phyloP scores from a whole-genome alignment of 2,888 invertebrate genomes.

The Xestia c-nigrum region DNA sequence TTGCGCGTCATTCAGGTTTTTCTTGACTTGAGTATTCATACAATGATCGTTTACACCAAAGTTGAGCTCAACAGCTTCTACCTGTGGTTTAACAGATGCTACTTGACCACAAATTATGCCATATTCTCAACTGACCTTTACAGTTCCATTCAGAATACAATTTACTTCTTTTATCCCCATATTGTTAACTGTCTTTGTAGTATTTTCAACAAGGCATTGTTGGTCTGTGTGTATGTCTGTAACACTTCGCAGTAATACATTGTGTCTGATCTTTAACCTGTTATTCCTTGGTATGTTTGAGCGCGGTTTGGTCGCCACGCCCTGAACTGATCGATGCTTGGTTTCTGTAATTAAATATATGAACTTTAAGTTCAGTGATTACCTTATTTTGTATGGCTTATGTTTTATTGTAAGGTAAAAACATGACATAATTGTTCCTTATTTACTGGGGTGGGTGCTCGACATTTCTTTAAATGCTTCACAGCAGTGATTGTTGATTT shows the following conservation, averaged over 20 bases:
- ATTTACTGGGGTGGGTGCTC: not conserved
- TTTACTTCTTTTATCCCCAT: constrained; percentile 31
- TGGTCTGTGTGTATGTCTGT: constrained; percentile 17
- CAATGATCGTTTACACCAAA: not conserved
- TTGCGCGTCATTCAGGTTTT: constrained; percentile 38
- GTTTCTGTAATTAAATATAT: constrained; percentile 64
- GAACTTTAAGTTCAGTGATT: constrained; percentile 57
- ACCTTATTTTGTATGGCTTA: constrained; percentile 20
- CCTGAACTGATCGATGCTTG: constrained; percentile 76
- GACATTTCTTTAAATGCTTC: not conserved
- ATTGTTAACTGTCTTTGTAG: constrained; percentile 25
- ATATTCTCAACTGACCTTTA: constrained; percentile 25
- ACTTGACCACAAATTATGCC: constrained; percentile 45
- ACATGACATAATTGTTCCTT: not conserved
- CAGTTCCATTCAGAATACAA: constrained; percentile 20
- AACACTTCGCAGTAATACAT: constrained; percentile 48
- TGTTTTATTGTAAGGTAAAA: not conserved
- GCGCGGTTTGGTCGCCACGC: constrained; percentile 67
- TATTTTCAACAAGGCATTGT: constrained; percentile 46
- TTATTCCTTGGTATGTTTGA: constrained; percentile 65
- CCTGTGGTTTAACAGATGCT: constrained; percentile 39
- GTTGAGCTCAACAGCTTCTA: constrained; percentile 16
- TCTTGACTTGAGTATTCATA: constrained; percentile 17
- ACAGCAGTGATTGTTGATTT: constrained; percentile 25
- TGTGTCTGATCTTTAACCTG: constrained; percentile 60